phyloP scores from a whole-genome alignment of 2,797 vertebrate species.

The Tarsius wallacei region DNA sequence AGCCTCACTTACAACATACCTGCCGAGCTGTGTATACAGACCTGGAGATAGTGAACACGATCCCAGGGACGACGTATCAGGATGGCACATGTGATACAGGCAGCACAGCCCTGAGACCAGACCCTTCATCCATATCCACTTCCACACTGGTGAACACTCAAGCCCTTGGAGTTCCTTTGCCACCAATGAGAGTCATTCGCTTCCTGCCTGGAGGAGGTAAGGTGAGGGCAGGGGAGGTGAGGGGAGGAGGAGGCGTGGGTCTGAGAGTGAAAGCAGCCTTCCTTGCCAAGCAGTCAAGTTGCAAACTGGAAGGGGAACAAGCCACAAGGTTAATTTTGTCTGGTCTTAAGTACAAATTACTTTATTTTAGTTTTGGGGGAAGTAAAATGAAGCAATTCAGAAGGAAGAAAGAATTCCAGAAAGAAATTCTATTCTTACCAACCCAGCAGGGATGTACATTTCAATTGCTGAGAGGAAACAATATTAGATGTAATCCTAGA shows the following conservation, averaged over 20 bases:
- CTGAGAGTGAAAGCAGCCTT: not conserved
- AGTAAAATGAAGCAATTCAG: slow-evolving; percentile 88
- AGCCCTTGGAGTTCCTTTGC: not conserved
- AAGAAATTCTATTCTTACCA: slow-evolving; percentile 89
- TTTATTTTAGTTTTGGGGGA: slow-evolving; percentile 86
- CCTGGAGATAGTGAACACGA: not conserved
- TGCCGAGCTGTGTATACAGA: not conserved
- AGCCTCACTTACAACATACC: not conserved
- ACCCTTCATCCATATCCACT: not conserved
- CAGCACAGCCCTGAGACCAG: too few relatives aligned
- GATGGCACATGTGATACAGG: not conserved
- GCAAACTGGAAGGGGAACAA: slow-evolving; percentile 69
- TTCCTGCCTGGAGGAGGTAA: not conserved
- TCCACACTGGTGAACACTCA: not conserved
- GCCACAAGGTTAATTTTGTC: slow-evolving; percentile 82
- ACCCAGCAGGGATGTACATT: slow-evolving; percentile 88
- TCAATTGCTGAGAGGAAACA: slow-evolving; percentile 88
- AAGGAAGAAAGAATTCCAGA: slow-evolving; percentile 88
- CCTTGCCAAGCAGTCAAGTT: slow-evolving; percentile 36
- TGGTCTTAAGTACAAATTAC: slow-evolving; percentile 86
- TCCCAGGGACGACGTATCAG: not conserved
- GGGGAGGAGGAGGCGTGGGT: not conserved
- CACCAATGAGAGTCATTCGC: not conserved
- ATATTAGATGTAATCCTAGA: slow-evolving; percentile 88
- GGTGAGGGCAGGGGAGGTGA: not conserved